These are phyloP conservation scores for Mormyrops attenuatus DNA, from an alignment of 2,797 vertebrate species.

Conservation along the genomic window DNA sequence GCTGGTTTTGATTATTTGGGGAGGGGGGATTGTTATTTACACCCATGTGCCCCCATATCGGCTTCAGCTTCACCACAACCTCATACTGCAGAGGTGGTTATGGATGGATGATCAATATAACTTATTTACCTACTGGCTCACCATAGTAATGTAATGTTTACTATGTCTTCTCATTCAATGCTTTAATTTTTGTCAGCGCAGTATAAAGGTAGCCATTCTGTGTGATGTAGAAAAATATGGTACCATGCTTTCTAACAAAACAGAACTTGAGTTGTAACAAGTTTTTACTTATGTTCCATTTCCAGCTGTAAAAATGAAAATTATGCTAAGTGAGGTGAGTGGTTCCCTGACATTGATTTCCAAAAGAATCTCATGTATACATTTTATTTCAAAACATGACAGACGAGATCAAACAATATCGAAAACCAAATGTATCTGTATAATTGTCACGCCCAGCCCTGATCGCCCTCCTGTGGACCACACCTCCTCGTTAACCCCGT, in stretches of 20 bases:
- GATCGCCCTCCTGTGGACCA: no score
- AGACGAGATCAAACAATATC: constrained; percentile 31
- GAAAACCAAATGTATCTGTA: constrained; percentile 13
- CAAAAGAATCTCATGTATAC: not conserved
- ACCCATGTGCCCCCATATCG: not conserved
- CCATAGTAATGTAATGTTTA: not conserved
- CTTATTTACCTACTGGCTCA: not conserved
- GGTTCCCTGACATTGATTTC: not conserved
- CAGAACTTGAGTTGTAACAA: not conserved
- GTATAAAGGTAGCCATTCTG: not conserved
- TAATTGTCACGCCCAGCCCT: no score
- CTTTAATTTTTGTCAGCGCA: not conserved
- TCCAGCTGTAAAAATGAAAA: not conserved
- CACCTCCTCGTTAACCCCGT: no score
- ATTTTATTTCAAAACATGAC: constrained; percentile 24
- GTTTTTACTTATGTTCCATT: no score
- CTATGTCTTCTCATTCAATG: not conserved
- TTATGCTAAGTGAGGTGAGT: not conserved
- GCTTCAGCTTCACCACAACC: not conserved
- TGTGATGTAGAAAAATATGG: not conserved
- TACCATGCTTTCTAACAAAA: not conserved
- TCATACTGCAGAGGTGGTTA: not conserved
- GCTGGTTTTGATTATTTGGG: not conserved
- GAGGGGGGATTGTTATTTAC: not conserved
- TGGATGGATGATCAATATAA: not conserved